Evolutionary conservation across 2,888 invertebrate genomes (phyloP), one percentile per base, ranked within the genome.

Genomic region (Crossocerus cetratus): DNA sequence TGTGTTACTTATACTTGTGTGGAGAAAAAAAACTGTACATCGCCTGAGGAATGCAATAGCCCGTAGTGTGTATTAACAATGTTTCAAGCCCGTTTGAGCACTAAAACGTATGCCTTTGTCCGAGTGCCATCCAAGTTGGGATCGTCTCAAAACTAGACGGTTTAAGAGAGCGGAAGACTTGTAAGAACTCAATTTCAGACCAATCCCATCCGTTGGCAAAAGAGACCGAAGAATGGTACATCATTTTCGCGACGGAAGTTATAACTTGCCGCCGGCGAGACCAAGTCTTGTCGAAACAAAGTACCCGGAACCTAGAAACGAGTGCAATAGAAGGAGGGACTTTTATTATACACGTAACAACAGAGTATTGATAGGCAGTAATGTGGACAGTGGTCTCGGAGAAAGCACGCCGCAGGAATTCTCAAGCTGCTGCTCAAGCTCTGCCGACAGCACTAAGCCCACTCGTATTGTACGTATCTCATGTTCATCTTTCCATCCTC

Each of bases 321-420:
- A 87, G 76, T 87, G 84, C 86, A 86, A 85, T 84, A 78, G 84
- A 72, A 85, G 86, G 83, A 87, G 83, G 84, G 88, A 88, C 77
- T 87, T 86, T 84, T 87, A 88, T 84, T 86, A 83, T 82, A 80
- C 84, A 79, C 87, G 87, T 78, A 89, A 86, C 83, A 86, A 85
- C 81, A 86, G 87, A 88, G 83, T 89, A 77, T 83, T 87, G 72
- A 85, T 89, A 85, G 88, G 85, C 73, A 87, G 82, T 85, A 88
- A 88, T 79, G 86, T 83, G 77, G 90, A 90, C 86, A 90, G 90
- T 74, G 90, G 90, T 72, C 86, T 90, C 70, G 90, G 90, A 63
- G 90, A 90, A 80, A 90, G 90, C 79, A 90, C 90, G 69, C 88
- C 90, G 23, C 90, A 90, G 82, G 90, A 90, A 81, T 89, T 90